Evolutionary conservation across 2,888 invertebrate genomes (phyloP).

Genomic region (Sepioteuthis lessoniana): DNA sequence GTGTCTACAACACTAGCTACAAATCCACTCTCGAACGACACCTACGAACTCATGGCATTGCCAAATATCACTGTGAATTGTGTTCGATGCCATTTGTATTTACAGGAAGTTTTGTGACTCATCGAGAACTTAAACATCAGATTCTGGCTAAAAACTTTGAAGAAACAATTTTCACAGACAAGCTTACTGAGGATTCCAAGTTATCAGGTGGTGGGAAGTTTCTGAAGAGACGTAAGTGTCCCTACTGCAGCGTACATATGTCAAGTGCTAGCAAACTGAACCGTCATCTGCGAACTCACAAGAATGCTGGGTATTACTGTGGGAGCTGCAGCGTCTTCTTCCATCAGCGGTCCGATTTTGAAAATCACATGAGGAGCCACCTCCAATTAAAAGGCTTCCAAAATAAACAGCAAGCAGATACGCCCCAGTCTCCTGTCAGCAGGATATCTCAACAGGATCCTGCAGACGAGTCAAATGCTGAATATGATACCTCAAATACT

Average conservation of each 20-base stretch:
- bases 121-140: slow-evolving; percentile 36
- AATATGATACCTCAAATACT: neutral
- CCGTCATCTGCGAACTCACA: slow-evolving; percentile 40
- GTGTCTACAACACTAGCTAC: slow-evolving; percentile 53
- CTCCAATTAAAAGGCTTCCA: neutral
- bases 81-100: slow-evolving; percentile 59
- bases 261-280: slow-evolving; percentile 41
- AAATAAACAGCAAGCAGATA: neutral
- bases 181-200: neutral
- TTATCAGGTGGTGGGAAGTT: neutral
- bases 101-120: slow-evolving; percentile 52
- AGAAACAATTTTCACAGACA: slow-evolving; percentile 36
- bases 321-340: slow-evolving; percentile 14
- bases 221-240: slow-evolving; percentile 36
- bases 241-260: neutral
- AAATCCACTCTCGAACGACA: slow-evolving; percentile 55
- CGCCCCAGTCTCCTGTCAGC: neutral
- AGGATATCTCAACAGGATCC: neutral
- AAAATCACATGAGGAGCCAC: slow-evolving; percentile 35
- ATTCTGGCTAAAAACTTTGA: neutral
- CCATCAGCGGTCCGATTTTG: neutral
- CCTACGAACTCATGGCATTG: slow-evolving; percentile 53
- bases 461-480: no score
- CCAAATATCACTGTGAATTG: slow-evolving; percentile 55
- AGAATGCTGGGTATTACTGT: slow-evolving; percentile 42